Evolutionary conservation across 2,113 vertebrate species (phyloP).

Genomic region (Myiopsitta monachus): DNA sequence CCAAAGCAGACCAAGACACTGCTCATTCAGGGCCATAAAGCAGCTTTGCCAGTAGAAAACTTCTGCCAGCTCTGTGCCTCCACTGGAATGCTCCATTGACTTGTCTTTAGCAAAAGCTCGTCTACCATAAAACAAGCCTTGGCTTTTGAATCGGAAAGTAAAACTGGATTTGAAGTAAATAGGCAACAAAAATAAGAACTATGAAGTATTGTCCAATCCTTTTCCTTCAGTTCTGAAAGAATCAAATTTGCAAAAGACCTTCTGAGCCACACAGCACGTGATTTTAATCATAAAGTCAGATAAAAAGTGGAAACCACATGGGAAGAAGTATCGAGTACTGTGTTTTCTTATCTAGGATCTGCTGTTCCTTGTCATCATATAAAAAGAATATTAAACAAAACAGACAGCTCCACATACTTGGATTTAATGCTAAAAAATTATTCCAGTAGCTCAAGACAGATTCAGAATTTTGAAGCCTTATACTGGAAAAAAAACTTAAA

Average conservation of each 20-base stretch:
- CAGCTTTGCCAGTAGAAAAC: background rate
- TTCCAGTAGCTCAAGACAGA: background rate
- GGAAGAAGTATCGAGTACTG: background rate
- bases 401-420: background rate
- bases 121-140: background rate
- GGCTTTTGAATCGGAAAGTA: background rate
- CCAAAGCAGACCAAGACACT: background rate
- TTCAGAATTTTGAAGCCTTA: background rate
- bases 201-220: background rate
- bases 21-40: background rate
- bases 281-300: background rate
- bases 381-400: conserved; percentile 1
- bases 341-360: background rate
- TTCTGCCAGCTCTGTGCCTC: background rate
- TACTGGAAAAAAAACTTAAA: background rate
- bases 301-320: background rate
- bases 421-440: background rate
- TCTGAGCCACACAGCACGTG: background rate
- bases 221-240: background rate
- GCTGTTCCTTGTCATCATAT: background rate
- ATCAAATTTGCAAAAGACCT: background rate
- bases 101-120: background rate
- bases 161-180: background rate
- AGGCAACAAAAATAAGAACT: background rate
- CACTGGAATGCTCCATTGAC: conserved; percentile 18